These are phyloP conservation scores for Coracopsis vasa DNA, from an alignment of 2,113 vertebrate species.

Conservation along the genomic window DNA sequence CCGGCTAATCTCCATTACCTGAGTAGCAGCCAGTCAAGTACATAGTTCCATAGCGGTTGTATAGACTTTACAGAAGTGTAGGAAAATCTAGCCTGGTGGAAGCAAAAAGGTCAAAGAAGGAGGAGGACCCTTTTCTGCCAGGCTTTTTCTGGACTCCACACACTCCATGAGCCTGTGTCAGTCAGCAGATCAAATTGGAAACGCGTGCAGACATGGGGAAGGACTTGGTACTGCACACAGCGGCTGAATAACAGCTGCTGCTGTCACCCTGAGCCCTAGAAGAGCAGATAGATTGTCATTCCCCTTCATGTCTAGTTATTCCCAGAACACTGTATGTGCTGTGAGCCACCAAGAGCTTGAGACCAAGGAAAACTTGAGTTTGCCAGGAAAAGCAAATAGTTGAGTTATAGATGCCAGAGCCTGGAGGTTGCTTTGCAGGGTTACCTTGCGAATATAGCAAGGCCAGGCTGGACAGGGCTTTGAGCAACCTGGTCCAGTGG, in stretches of 20 bases:
- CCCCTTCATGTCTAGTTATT: not conserved
- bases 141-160: conserved; percentile 26
- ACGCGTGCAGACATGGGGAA: not conserved
- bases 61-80: not conserved
- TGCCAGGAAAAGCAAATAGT: not conserved
- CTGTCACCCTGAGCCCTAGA: conserved; percentile 26
- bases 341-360: not conserved
- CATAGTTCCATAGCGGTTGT: not conserved
- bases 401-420: not conserved
- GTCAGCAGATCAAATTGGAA: conserved; percentile 38
- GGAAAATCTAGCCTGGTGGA: not conserved
- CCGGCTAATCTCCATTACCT: not conserved
- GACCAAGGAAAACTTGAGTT: not conserved
- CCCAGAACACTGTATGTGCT: not conserved
- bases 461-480: not conserved
- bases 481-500: not conserved
- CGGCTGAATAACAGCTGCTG: conserved; percentile 35
- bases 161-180: not conserved
- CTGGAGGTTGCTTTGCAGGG: not conserved
- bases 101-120: not conserved
- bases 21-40: not conserved
- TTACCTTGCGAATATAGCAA: not conserved
- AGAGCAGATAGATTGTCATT: not conserved
- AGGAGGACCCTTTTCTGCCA: not conserved
- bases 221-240: not conserved